Conservation (phyloP, 2,113 vertebrate genomes). For the Tamias sibiricus region DNA sequence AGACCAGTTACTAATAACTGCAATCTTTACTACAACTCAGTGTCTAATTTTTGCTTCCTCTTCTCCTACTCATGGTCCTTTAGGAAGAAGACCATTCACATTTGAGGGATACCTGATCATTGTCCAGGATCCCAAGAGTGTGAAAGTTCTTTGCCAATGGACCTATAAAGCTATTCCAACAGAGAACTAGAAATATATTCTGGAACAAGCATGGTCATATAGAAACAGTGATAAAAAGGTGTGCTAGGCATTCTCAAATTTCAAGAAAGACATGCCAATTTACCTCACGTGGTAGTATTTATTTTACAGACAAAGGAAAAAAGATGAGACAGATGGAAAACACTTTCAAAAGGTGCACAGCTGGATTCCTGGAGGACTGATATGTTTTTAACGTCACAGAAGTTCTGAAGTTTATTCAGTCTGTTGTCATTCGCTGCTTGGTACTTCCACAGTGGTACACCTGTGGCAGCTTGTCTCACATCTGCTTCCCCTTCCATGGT, state of each 20-base stretch:
- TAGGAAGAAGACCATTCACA: background rate
- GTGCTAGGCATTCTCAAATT: background rate
- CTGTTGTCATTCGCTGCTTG: background rate
- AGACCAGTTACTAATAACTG: background rate
- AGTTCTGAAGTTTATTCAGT: background rate
- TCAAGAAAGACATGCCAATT: background rate
- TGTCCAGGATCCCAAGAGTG: background rate
- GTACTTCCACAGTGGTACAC: background rate
- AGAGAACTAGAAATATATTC: background rate
- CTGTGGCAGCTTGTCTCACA: background rate
- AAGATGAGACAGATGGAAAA: background rate
- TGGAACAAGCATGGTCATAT: background rate
- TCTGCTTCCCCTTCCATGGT: background rate
- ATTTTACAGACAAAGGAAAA: background rate
- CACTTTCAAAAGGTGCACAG: background rate
- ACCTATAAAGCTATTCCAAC: background rate
- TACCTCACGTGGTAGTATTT: background rate
- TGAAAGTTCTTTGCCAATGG: background rate
- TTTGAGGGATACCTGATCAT: background rate
- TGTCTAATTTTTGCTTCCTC: background rate
- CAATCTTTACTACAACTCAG: background rate
- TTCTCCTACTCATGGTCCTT: background rate
- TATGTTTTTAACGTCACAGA: background rate
- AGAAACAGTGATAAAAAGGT: background rate
- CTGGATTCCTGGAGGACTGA: background rate